Base-by-base conservation (phyloP, 2,888 invertebrate genomes). In the Prionchulus punctatus region DNA sequence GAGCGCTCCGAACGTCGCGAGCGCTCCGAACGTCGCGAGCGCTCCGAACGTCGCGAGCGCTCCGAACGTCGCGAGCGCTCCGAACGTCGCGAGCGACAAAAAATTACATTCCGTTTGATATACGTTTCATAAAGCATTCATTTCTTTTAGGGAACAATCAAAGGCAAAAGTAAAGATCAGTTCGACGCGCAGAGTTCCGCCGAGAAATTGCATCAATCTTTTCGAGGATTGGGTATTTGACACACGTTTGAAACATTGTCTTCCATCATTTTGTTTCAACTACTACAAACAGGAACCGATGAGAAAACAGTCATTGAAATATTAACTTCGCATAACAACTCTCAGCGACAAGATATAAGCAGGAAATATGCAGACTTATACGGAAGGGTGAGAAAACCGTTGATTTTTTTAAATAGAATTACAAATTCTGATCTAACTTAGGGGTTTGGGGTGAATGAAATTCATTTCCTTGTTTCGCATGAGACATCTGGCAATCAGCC, bases 301-400 rank as follows among this genome's bases (percentile, higher is more conserved):
- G 67, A 66, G 57, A 61, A 62, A 26, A 59, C 49, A 1, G 62
- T 68, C 27, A 66, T 67, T 28, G 60, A 65, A 1, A 61, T 66
- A 1, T 48, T 68, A 21, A 51, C 59, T 4, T 43, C 54, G 7
- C 65, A 66, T 52, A 60, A 56, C 30, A 68, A 67, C 57, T 30
- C 27, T 7, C 65, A 67, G 53, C 53, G 66, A 30, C 66, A 66
- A 55, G 49, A 47, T 23, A 63, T 68, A 26, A 66, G 64, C 30
- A 55, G 57, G n/a, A 57, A 43, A 23, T 68, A 62, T 57, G 65
- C 66, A 54, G 61, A 64, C 1, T 54, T 53, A 45, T 68, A 56
- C 59, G 66, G 66, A 18, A 57, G 58, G 59, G 67, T 66, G 26
- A 51, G 54, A 18, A 51, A n/a, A n/a, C 12, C 12, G 23, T n/a